These are phyloP conservation scores for Adrianichthys oophorus DNA, from an alignment of 2,797 vertebrate genomes.

Conservation along the genomic window DNA sequence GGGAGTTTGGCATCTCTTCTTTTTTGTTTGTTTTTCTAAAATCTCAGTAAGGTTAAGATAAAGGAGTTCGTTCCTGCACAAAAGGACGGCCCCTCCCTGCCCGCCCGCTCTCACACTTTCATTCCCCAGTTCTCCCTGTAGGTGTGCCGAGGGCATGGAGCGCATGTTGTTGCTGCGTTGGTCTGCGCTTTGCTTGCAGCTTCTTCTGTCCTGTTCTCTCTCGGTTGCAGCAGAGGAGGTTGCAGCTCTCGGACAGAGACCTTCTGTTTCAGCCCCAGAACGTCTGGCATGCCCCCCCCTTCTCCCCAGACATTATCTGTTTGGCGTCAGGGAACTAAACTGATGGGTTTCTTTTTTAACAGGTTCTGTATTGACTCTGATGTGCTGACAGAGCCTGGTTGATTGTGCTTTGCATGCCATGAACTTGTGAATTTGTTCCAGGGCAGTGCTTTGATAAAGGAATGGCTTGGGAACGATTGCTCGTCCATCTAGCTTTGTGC, in stretches of 20 bases:
- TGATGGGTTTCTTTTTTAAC: slow-evolving; percentile 67
- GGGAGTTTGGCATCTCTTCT: slow-evolving; percentile 2
- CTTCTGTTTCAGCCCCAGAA: slow-evolving; percentile 64
- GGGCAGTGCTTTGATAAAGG: slow-evolving; percentile 77
- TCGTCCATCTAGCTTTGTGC: slow-evolving; percentile 54
- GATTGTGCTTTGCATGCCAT: slow-evolving; percentile 70
- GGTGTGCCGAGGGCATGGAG: slow-evolving; percentile 96
- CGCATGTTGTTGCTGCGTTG: slow-evolving; percentile 88
- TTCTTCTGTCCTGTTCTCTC: slow-evolving; percentile 56
- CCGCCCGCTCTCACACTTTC: slow-evolving; percentile 26
- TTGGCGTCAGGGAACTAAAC: slow-evolving; percentile 51
- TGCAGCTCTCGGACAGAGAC: slow-evolving; percentile 50
- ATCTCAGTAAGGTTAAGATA: slow-evolving; percentile 1
- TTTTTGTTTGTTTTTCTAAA: background rate
- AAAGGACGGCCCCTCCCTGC: background rate
- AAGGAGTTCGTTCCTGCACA: slow-evolving; percentile 59
- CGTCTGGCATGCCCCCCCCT: slow-evolving; percentile 58
- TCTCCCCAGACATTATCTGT: slow-evolving; percentile 49
- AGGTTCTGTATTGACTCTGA: slow-evolving; percentile 53
- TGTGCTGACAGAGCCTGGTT: slow-evolving; percentile 46
- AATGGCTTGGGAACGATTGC: slow-evolving; percentile 69
- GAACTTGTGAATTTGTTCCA: slow-evolving; percentile 61
- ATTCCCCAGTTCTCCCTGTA: slow-evolving; percentile 76
- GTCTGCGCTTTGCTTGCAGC: slow-evolving; percentile 78
- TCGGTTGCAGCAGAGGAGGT: slow-evolving; percentile 66